Evolutionary conservation across 2,888 invertebrate species (phyloP).

Genomic region (Apamea anceps): DNA sequence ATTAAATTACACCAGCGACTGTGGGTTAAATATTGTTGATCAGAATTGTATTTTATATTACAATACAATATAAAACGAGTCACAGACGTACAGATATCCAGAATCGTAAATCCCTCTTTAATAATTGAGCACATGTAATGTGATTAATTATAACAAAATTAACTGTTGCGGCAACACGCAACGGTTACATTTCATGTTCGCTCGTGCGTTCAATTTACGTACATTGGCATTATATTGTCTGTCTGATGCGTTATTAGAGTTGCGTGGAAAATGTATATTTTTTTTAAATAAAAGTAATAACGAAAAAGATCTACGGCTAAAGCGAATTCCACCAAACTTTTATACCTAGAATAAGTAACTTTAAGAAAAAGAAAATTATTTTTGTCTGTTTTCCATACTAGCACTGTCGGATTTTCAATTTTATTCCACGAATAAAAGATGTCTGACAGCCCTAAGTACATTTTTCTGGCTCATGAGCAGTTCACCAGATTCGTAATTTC

Average conservation of each 20-base stretch:
- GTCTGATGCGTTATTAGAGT: slow-evolving; percentile 32
- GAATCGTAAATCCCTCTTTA: slow-evolving; percentile 47
- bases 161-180: slow-evolving; percentile 54
- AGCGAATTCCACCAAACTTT: no score
- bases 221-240: slow-evolving; percentile 32
- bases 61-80: slow-evolving; percentile 14
- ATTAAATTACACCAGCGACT: slow-evolving; percentile 7
- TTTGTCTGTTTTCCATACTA: no score
- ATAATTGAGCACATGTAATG: slow-evolving; percentile 49
- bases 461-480: no score
- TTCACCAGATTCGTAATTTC: no score
- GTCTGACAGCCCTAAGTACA: no score
- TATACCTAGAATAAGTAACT: no score
- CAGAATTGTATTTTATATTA: slow-evolving; percentile 2
- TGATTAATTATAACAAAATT: slow-evolving; percentile 59
- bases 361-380: no score
- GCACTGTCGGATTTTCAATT: no score
- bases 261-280: slow-evolving; percentile 19
- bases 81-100: slow-evolving; percentile 27
- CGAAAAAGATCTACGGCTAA: background rate
- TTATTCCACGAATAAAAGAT: no score
- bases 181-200: slow-evolving; percentile 45
- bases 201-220: slow-evolving; percentile 40
- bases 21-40: slow-evolving; percentile 2
- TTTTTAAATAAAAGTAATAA: background rate